phyloP scores from a whole-genome alignment of 2,113 vertebrate genomes.

The Grantiella picta region DNA sequence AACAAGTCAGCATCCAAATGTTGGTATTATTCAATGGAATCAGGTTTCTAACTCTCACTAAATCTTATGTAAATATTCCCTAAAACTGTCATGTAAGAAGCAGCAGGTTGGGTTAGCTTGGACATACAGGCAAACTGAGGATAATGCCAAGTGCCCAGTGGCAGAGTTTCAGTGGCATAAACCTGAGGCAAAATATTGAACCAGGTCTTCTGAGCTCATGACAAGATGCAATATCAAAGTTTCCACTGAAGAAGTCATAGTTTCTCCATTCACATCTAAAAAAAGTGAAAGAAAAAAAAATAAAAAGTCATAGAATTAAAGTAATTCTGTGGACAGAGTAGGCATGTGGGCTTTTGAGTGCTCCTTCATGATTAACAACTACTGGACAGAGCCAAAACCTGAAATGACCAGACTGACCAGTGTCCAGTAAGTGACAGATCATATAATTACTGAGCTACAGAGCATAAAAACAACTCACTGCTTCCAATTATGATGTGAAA shows the following conservation, averaged over 20 bases:
- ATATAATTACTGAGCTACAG: conserved; percentile 55
- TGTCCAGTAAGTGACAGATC: conserved; percentile 40
- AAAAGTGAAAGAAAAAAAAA: neutral
- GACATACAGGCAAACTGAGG: neutral
- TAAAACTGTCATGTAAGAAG: neutral
- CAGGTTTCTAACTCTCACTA: neutral
- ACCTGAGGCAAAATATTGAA: neutral
- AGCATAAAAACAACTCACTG: conserved; percentile 44
- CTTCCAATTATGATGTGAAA: conserved; percentile 60
- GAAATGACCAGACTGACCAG: neutral
- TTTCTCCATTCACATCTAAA: neutral
- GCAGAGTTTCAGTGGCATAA: neutral
- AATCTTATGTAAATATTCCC: neutral
- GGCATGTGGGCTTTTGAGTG: neutral
- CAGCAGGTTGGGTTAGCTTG: neutral
- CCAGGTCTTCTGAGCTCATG: neutral
- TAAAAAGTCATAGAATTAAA: neutral
- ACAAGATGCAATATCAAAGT: neutral
- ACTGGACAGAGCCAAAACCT: neutral
- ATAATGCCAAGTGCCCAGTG: neutral
- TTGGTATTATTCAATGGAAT: neutral
- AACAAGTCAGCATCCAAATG: neutral
- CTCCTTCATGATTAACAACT: neutral
- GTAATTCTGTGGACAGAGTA: neutral
- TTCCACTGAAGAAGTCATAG: neutral